Base-by-base conservation (phyloP, 1,140 invertebrate species). In the Chironomus striatipennis region DNA sequence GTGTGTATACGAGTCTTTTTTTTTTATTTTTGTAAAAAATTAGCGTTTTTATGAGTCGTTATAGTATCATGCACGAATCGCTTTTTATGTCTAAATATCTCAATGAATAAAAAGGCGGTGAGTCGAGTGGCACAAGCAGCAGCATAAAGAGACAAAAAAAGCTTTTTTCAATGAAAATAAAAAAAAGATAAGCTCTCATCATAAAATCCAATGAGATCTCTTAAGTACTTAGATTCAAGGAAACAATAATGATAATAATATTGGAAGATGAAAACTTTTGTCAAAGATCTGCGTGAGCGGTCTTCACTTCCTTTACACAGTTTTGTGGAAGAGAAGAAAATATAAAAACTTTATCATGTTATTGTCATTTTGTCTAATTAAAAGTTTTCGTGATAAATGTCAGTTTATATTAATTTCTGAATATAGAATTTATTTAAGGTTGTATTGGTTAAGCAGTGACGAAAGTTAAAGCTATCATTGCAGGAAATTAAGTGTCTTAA, bases 41-140 rank as follows among this genome's bases (percentile, higher is more conserved):
- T 70, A 70, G 65, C 65, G 65, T 70, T 70, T 70, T 70, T 70
- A 70, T 70, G 65, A 21, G 65, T 18, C 65, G 17, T 70, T 70
- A 70, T 18, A 21, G 18, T 70, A 70, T 70, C 65, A 70, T 20
- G 65, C 65, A 70, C 65, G 65, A 70, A 70, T 70, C 65, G 65
- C 20, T 70, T 70, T 47, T 57, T 57, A 57, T 57, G 47, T 57
- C 47, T 57, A 34, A 34, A 34, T 34, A 34, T 34, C 24, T 34
- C 24, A 34, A 34, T 34, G 24, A 34, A 34, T 34, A 34, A 34
- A 34, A 34, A 34, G 24, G 24, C 24, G 24, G 24, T 34, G 24
- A 34, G 24, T 34, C 24, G 24, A 34, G 24, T 34, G 24, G 24
- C 24, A 34, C 5, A 34, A 34, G 24, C 24, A 34, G 24, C 24